phyloP scores from a whole-genome alignment of 2,113 vertebrate genomes.

The Ictidomys tridecemlineatus region DNA sequence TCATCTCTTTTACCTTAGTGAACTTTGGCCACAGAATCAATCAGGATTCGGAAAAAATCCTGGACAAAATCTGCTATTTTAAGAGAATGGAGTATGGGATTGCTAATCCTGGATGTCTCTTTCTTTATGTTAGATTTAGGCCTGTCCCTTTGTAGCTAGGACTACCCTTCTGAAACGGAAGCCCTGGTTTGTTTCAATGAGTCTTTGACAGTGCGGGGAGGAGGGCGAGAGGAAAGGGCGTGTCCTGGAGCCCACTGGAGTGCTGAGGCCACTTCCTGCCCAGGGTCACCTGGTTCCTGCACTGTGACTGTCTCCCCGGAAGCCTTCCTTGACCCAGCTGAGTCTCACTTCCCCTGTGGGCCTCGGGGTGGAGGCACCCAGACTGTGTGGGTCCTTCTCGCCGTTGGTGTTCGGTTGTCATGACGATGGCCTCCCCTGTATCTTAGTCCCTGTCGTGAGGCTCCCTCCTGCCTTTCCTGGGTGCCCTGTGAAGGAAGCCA shows the following conservation, averaged over 20 bases:
- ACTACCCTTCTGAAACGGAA: neutral
- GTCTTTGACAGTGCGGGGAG: neutral
- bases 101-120: slow-evolving; percentile 3
- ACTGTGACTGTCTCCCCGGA: neutral
- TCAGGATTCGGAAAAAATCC: slow-evolving; percentile 10
- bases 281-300: neutral
- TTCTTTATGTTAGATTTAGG: slow-evolving; percentile 59
- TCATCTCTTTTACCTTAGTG: neutral
- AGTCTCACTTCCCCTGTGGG: too few relatives aligned
- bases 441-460: neutral
- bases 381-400: neutral
- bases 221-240: neutral
- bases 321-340: neutral
- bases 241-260: accelerated
- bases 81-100: neutral
- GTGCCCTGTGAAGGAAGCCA: neutral
- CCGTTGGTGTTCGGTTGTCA: neutral
- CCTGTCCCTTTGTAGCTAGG: neutral
- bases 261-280: neutral
- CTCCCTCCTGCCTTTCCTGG: neutral
- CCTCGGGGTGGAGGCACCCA: neutral
- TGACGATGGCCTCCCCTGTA: neutral
- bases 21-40: neutral
- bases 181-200: neutral
- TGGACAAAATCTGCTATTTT: neutral